Base-by-base conservation (phyloP, 2,113 vertebrate genomes). In the Sminthopsis crassicaudata region DNA sequence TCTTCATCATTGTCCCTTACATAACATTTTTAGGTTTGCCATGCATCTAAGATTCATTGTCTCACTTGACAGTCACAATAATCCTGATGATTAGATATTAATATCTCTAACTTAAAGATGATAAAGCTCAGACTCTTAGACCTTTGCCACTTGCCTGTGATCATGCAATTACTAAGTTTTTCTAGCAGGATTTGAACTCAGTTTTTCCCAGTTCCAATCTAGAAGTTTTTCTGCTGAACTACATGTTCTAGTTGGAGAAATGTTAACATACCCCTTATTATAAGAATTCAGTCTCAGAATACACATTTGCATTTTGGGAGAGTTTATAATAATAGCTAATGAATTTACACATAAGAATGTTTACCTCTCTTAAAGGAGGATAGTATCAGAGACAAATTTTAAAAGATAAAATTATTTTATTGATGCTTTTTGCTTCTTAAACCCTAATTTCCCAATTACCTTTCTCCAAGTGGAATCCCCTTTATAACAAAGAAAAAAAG, bases 121-220 rank as follows among this genome's bases (percentile, higher is more conserved):
- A 42, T 19, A 42, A 7, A 84, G 22, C n/a, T 84, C 67, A 84
- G 67, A 84, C 67, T 84, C 67, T 84, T 36, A 84, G 16, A n/a
- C 5, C 36, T 76, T 4, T 19, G 4, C n/a, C 1, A 42, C 67
- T 42, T 84, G 67, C 2, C 5, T 0, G n/a, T 2, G 0, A 19
- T 84, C 7, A 84, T 6, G 16, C n/a, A 84, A 14, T 84, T 84
- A 22, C n/a, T 84, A 42, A 42, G 6, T 84, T 5, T 22, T 84
- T n/a, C 14, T 42, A 84, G 36, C 19, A 42, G 36, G 36, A 84
- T 84, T 84, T 84, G 14, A 76, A n/a, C 7, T 84, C 8, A 26
- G n/a, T 42, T 42, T 84, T 84, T 84, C 36, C 67, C n/a, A 84
- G 42, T 84, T 84, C 67, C 16, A 2, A 22, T 42, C n/a, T 42